Conservation (phyloP, 2,888 invertebrate genomes). For the Drosophila siamana region DNA sequence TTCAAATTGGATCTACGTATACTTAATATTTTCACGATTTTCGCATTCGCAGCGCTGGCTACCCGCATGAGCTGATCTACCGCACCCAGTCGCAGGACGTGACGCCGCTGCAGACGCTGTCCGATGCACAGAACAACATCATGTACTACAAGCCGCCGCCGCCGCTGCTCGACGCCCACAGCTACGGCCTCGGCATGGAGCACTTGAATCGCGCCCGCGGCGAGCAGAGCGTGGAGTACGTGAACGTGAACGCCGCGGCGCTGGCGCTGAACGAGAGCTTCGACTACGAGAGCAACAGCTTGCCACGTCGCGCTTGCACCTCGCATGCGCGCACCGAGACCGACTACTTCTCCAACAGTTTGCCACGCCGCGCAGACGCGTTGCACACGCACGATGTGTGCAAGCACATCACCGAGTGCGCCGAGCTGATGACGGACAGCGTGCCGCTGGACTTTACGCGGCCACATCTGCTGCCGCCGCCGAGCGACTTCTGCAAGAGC, state of each 20-base stretch:
- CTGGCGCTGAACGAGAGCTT: slow-evolving; percentile 77
- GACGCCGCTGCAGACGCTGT: slow-evolving; percentile 66
- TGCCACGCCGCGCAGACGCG: slow-evolving; percentile 82
- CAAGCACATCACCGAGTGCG: slow-evolving; percentile 84
- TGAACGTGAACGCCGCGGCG: slow-evolving; percentile 72
- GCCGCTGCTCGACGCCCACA: slow-evolving; percentile 76
- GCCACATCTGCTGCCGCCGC: slow-evolving; percentile 75
- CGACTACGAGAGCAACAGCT: slow-evolving; percentile 85
- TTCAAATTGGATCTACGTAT: too few species aligned
- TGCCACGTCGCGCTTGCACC: slow-evolving; percentile 84
- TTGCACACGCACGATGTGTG: slow-evolving; percentile 83
- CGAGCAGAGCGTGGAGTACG: slow-evolving; percentile 73
- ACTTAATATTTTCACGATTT: neutral
- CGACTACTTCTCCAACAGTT: slow-evolving; percentile 83
- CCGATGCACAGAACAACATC: slow-evolving; percentile 77
- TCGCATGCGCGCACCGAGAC: slow-evolving; percentile 82
- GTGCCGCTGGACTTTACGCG: slow-evolving; percentile 76
- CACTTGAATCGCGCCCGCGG: slow-evolving; percentile 65
- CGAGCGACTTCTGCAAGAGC: slow-evolving; percentile 75
- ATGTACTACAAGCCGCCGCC: slow-evolving; percentile 84
- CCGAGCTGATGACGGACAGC: slow-evolving; percentile 81
- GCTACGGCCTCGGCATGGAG: slow-evolving; percentile 67
- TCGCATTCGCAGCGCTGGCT: slow-evolving; percentile 47
- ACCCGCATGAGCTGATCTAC: slow-evolving; percentile 90
- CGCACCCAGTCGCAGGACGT: slow-evolving; percentile 92